Conservation (phyloP, 1,140 invertebrate species). For the Coboldia fuscipes region DNA sequence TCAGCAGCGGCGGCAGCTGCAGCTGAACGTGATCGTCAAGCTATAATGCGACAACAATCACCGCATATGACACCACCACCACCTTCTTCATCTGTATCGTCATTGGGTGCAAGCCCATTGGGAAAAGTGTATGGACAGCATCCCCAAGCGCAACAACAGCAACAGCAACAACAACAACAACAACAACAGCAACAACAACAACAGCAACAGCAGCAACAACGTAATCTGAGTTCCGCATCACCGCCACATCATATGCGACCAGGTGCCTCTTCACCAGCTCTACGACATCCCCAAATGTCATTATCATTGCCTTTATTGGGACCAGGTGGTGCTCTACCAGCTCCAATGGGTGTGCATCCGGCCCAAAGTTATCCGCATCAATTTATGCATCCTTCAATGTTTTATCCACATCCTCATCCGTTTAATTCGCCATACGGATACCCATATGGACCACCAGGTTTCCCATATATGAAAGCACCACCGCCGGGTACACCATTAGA, state of each 20-base stretch:
- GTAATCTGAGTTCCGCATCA: constrained; percentile 20
- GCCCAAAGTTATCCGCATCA: constrained; percentile 21
- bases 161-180: neutral
- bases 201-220: constrained; percentile 7
- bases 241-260: constrained; percentile 19
- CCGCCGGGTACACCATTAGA: constrained; percentile 14
- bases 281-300: constrained; percentile 21
- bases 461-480: constrained; percentile 17
- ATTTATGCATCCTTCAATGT: constrained; percentile 19
- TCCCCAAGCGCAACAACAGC: neutral
- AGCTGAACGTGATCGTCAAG: constrained; percentile 19
- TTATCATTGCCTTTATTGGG: constrained; percentile 17
- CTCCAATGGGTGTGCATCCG: constrained; percentile 19
- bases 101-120: constrained; percentile 10
- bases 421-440: constrained; percentile 21
- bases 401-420: constrained; percentile 20
- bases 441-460: constrained; percentile 17
- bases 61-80: constrained; percentile 21
- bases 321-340: constrained; percentile 13
- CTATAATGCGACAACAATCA: constrained; percentile 19
- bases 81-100: constrained; percentile 17
- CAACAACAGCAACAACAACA: neutral
- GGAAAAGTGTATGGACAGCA: constrained; percentile 19
- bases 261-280: constrained; percentile 19
- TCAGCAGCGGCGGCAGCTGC: constrained; percentile 17